Base-by-base conservation (phyloP, 2,888 invertebrate species). In the Chaitophorus viminalis region DNA sequence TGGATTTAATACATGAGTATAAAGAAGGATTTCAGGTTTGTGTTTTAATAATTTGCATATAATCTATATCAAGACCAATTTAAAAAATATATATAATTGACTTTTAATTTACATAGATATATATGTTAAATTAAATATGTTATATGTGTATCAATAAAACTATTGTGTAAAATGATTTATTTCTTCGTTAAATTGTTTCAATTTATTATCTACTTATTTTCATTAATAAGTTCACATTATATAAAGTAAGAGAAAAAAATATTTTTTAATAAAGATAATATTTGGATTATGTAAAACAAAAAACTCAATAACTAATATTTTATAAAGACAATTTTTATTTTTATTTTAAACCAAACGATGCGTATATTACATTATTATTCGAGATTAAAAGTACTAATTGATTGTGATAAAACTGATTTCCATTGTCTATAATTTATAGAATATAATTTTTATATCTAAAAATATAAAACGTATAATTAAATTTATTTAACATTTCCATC, bases 21-120 rank as follows among this genome's bases (percentile, higher is more conserved):
- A 21, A 81, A 81, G 79, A 29, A 29, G 79, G 39, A 81, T 81
- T 81, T 81, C 79, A 65, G 79, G 68, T 81, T 81, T 79, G 1
- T 68, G 17, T 36, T 36, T 74, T 79, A 39, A 79, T 79, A 79
- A 79, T 79, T 79, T 29, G n/a, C 65, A 14, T n/a, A 18, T 6
- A 78, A 60, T 78, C 33, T 60, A 78, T 78, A 79, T 79, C 54
- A 65, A 65, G 14, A 25, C 65, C 36, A 36, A 36, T 65, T 79
- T 36, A 39, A 65, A 77, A 78, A 36, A 18, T 21, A 25, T 33
- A 33, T 33, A 25, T n/a, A n/a, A 70, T 70, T 70, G 70, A 70
- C 70, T 70, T 70, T n/a, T 70, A 70, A 70, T 31, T 17, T 17
- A 46, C 46, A 46, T 46, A 46, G 14, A 46, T 46, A 46, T 36